Evolutionary conservation across 2,888 invertebrate species (phyloP).

Genomic region (Eremobia ochroleuca): DNA sequence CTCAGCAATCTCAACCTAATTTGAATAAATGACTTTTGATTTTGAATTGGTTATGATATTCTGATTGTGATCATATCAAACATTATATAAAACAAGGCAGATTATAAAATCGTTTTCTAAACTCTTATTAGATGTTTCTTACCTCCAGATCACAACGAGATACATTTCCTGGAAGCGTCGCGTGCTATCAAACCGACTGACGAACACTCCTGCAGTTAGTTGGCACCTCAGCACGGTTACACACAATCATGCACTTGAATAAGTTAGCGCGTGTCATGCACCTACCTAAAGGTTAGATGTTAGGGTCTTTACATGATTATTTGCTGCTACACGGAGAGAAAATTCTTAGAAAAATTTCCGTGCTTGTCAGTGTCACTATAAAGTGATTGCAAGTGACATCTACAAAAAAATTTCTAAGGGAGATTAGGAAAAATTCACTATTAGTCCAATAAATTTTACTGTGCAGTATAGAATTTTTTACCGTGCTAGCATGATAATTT

Average conservation of each 20-base stretch:
- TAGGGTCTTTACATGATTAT: conserved; percentile 31
- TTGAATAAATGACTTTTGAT: not conserved
- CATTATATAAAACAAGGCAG: not conserved
- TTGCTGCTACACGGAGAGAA: no score
- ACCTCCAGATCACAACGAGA: not conserved
- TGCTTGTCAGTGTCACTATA: no score
- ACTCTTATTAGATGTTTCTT: not conserved
- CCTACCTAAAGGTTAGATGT: conserved; percentile 16
- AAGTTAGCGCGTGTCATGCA: conserved; percentile 55
- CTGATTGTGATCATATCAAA: not conserved
- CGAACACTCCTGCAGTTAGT: conserved; percentile 22
- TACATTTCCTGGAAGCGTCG: conserved; percentile 25
- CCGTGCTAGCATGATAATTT: no score
- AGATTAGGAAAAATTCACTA: no score
- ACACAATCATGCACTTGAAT: conserved; percentile 66
- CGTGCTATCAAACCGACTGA: conserved; percentile 32
- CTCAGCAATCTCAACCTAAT: not conserved
- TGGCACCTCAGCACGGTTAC: conserved; percentile 39
- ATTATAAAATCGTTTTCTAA: not conserved
- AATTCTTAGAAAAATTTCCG: no score
- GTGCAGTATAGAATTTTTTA: no score
- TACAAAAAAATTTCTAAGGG: no score
- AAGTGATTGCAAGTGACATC: no score
- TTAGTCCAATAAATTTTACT: no score
- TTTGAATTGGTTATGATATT: not conserved